phyloP scores from a whole-genome alignment of 2,113 vertebrate genomes.

The Sinosuthora webbiana region DNA sequence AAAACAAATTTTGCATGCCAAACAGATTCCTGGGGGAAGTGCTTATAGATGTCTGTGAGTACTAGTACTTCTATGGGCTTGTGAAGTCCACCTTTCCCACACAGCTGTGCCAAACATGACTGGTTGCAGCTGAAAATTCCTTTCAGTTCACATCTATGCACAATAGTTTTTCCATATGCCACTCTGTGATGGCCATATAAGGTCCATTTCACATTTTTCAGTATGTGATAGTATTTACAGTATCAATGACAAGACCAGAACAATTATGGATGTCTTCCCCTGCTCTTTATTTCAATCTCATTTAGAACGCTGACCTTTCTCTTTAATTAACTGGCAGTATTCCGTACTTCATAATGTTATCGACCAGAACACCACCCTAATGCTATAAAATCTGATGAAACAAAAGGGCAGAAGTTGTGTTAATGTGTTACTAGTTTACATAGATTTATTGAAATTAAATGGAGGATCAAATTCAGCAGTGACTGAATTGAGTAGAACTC shows the following conservation, averaged over 20 bases:
- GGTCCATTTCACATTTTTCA: background rate
- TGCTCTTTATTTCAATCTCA: background rate
- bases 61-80: background rate
- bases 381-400: background rate
- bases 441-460: background rate
- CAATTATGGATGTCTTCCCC: background rate
- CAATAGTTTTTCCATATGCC: background rate
- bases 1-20: background rate
- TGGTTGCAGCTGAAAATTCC: background rate
- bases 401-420: background rate
- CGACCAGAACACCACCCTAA: background rate
- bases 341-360: background rate
- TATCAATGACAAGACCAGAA: background rate
- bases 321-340: background rate
- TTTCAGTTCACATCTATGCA: background rate
- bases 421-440: background rate
- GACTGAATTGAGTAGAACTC: background rate
- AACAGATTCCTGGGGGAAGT: background rate
- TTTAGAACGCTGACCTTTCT: background rate
- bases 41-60: background rate
- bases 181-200: background rate
- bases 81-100: background rate
- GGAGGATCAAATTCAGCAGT: background rate
- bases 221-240: background rate
- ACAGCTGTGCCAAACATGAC: background rate